Evolutionary conservation across 2,888 invertebrate genomes (phyloP).

Genomic region (Oegoconia quadripuncta): DNA sequence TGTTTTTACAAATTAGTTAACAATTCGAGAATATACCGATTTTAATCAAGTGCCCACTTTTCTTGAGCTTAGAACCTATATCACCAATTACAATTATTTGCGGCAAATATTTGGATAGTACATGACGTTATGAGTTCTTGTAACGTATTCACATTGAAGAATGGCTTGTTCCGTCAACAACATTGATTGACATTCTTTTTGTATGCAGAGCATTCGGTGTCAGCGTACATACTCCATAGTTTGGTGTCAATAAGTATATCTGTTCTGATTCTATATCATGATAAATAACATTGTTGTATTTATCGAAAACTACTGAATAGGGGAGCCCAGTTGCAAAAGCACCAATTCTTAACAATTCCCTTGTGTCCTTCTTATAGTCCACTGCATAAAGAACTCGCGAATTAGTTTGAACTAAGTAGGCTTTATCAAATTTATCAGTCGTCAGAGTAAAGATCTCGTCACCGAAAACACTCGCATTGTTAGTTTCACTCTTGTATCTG

Average conservation of each 20-base stretch:
- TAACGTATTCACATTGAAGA: too few relatives aligned
- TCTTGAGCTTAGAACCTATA: too few relatives aligned
- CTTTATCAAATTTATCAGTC: conserved; percentile 44
- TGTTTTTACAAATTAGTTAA: too few relatives aligned
- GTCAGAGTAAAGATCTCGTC: conserved; percentile 45
- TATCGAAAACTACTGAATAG: conserved; percentile 47
- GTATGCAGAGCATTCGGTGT: too few relatives aligned
- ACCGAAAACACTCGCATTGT: conserved; percentile 34
- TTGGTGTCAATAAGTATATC: conserved; percentile 38
- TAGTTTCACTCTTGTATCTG: conserved; percentile 42
- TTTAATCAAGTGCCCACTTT: too few relatives aligned
- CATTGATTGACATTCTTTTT: too few relatives aligned
- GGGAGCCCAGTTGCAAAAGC: conserved; percentile 45
- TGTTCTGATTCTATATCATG: conserved; percentile 41
- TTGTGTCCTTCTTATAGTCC: conserved; percentile 32
- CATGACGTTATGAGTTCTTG: too few relatives aligned
- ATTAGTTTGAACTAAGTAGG: conserved; percentile 47
- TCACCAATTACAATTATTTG: too few relatives aligned
- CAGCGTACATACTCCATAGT: neutral
- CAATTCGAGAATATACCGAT: too few relatives aligned
- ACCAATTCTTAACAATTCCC: conserved; percentile 37
- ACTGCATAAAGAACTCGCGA: conserved; percentile 49
- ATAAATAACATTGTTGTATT: conserved; percentile 52
- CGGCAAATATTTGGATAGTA: too few relatives aligned
- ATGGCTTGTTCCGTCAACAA: too few relatives aligned